Evolutionary conservation across 2,888 invertebrate genomes (phyloP).

Genomic region (Anorthoa munda): DNA sequence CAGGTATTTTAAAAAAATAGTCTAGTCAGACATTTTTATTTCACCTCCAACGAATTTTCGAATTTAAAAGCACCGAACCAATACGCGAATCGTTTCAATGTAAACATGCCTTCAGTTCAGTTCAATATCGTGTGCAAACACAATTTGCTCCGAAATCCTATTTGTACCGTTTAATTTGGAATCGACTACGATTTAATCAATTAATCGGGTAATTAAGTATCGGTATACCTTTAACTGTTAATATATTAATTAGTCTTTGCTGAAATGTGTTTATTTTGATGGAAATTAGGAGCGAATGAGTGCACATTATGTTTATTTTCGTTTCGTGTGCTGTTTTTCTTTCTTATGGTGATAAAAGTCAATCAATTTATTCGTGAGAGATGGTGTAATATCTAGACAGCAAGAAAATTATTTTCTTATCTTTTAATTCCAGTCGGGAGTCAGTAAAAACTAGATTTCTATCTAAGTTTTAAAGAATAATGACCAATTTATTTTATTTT

Average conservation of each 20-base stretch:
- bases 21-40: conserved; percentile 34
- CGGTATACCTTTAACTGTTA: conserved; percentile 69
- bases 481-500: too few species aligned
- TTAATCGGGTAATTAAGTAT: conserved; percentile 79
- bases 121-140: conserved; percentile 77
- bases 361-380: not conserved
- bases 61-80: conserved; percentile 31
- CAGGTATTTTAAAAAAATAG: not conserved
- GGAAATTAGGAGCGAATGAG: conserved; percentile 24
- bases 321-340: not conserved
- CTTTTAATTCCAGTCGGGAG: too few species aligned
- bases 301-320: conserved; percentile 11
- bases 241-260: conserved; percentile 63
- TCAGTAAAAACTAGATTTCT: too few species aligned
- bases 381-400: not conserved
- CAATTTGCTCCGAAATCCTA: conserved; percentile 81
- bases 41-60: not conserved
- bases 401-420: not conserved
- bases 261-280: conserved; percentile 54
- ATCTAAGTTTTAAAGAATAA: too few species aligned
- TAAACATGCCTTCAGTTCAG: conserved; percentile 60
- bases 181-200: conserved; percentile 80
- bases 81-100: conserved; percentile 44
- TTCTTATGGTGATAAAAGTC: not conserved
- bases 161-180: conserved; percentile 82